A percentile compares a stretch with the other conserved stretches of the same genome.
Evolutionary conservation across 2,113 vertebrate genomes (phyloP).

Genomic region (Sialia sialis): DNA sequence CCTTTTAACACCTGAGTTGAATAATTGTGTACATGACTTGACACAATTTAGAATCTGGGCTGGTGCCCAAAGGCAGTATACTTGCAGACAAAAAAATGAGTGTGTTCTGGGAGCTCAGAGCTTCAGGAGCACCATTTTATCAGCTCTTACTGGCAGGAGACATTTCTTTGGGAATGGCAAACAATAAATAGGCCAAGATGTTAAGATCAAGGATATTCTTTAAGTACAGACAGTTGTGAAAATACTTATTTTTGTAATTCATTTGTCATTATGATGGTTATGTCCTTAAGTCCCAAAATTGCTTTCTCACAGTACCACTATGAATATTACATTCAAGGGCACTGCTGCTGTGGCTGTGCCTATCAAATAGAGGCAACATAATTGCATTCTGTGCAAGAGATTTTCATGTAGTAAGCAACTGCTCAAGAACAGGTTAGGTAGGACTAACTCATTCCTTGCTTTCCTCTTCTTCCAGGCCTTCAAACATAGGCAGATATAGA

Average conservation of each 20-base stretch:
- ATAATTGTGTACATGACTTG: not conserved
- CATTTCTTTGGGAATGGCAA: not conserved
- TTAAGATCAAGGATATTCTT: not conserved
- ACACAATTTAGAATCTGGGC: not conserved
- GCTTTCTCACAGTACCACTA: not conserved
- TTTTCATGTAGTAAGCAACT: not conserved
- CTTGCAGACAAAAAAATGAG: not conserved
- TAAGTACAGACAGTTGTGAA: not conserved
- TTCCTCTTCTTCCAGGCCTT: not conserved
- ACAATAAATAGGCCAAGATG: not conserved
- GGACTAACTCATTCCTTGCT: not conserved
- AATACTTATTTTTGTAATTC: not conserved
- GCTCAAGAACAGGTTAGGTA: not conserved
- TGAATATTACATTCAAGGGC: not conserved
- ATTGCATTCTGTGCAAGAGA: not conserved
- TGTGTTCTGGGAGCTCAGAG: not conserved
- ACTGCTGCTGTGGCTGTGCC: not conserved
- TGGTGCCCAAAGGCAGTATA: not conserved
- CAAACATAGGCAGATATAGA: not conserved
- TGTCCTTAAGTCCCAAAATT: not conserved
- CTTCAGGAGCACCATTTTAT: not conserved
- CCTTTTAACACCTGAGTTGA: not conserved
- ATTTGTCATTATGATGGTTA: not conserved
- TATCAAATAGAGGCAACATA: not conserved
- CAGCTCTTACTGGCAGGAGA: not conserved